A percentile compares a stretch with the other conserved stretches of the same genome.
phyloP scores from a whole-genome alignment of 2,113 vertebrate species.

The Cygnus atratus region DNA sequence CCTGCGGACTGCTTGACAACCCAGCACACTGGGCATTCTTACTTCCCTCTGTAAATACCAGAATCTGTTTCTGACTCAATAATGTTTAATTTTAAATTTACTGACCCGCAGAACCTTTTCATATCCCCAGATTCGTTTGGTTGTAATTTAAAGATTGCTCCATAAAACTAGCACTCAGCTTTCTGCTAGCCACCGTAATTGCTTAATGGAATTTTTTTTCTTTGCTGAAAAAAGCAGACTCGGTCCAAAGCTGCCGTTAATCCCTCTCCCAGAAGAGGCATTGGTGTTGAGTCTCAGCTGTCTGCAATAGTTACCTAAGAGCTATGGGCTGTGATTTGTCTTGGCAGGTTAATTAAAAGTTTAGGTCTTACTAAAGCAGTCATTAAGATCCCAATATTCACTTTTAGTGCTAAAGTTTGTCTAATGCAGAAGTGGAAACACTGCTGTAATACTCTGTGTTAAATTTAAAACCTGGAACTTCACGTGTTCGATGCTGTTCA shows the following conservation, averaged over 20 bases:
- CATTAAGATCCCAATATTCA: conserved; percentile 71
- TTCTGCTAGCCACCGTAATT: conserved; percentile 46
- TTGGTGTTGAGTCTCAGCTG: conserved; percentile 73
- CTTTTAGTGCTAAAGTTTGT: conserved; percentile 63
- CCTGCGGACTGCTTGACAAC: background rate
- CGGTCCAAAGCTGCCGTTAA: conserved; percentile 68
- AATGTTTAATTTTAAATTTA: conserved; percentile 19
- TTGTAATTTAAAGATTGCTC: conserved; percentile 56
- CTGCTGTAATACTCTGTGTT: background rate
- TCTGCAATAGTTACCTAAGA: conserved; percentile 71
- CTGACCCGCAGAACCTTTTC: conserved; percentile 2
- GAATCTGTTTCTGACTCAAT: background rate
- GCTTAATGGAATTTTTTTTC: conserved; percentile 61
- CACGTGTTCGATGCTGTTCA: conserved; percentile 42
- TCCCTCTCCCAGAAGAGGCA: conserved; percentile 63
- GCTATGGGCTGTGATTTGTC: conserved; percentile 72
- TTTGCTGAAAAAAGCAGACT: conserved; percentile 50
- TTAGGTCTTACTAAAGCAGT: conserved; percentile 75
- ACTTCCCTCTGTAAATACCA: background rate
- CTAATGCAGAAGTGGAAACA: conserved; percentile 63
- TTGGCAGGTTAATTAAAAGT: conserved; percentile 83
- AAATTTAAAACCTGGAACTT: conserved; percentile 30
- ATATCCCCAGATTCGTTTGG: conserved; percentile 25
- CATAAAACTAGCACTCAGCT: conserved; percentile 40
- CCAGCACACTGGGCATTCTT: background rate